Conservation (phyloP, 2,797 vertebrate genomes). For the Acanthurus lineatus region DNA sequence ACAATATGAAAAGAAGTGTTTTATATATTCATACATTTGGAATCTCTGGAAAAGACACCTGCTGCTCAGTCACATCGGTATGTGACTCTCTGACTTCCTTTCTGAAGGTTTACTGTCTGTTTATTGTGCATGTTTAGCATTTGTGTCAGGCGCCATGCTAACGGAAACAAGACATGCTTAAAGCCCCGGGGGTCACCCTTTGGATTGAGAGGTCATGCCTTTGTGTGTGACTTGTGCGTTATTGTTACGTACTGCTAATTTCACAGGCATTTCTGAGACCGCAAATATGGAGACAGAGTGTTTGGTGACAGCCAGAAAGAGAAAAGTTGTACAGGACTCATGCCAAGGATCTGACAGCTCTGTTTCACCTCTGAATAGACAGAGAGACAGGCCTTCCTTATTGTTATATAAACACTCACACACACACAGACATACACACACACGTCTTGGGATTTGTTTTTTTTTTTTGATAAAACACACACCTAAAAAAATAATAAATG, state of each 20-base stretch:
- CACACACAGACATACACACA: background rate
- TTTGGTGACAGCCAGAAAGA: constrained; percentile 39
- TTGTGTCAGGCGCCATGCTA: constrained; percentile 43
- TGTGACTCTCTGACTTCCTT: constrained; percentile 40
- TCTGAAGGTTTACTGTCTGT: constrained; percentile 58
- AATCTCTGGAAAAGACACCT: background rate
- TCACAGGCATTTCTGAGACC: constrained; percentile 49
- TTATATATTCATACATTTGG: no score
- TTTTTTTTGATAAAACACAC: background rate
- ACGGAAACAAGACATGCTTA: constrained; percentile 57
- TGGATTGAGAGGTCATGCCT: constrained; percentile 52
- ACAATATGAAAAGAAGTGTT: no score
- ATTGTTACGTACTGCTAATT: constrained; percentile 50
- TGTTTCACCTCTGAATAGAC: constrained; percentile 11
- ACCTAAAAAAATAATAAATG: background rate
- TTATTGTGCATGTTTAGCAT: constrained; percentile 53
- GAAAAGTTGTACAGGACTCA: constrained; percentile 14
- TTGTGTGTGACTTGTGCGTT: constrained; percentile 51
- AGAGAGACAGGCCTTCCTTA: background rate
- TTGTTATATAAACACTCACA: background rate
- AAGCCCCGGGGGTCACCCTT: constrained; percentile 32
- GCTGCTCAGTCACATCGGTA: constrained; percentile 5
- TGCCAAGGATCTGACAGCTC: constrained; percentile 37
- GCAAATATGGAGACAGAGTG: constrained; percentile 20
- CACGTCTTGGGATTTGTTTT: background rate